phyloP scores from a whole-genome alignment of 1,140 invertebrate genomes.

The Leptopilina boulardi region DNA sequence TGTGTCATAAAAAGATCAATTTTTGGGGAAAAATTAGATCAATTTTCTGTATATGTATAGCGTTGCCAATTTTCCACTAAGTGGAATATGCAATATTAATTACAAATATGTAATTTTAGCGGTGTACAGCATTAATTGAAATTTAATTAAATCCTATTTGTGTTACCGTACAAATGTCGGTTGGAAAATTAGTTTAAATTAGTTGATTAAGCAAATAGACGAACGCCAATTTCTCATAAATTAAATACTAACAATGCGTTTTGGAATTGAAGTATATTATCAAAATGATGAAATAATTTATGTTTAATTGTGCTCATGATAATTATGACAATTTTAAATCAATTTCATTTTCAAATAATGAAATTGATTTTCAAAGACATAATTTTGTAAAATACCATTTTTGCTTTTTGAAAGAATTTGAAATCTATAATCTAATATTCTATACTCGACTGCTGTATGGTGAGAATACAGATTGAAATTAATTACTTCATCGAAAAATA shows the following conservation, averaged over 20 bases:
- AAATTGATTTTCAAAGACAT: background rate
- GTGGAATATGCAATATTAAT: background rate
- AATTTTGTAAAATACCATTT: conserved; percentile 8
- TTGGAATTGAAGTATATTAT: conserved; percentile 37
- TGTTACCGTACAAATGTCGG: background rate
- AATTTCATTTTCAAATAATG: too few species aligned
- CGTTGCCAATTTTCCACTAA: too few species aligned
- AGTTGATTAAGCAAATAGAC: background rate
- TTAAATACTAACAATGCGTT: conserved; percentile 41
- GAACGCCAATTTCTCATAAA: background rate
- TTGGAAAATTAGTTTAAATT: conserved; percentile 17
- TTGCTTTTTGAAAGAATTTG: background rate
- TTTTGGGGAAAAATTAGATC: too few species aligned
- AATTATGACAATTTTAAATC: too few species aligned
- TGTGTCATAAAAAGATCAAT: too few species aligned
- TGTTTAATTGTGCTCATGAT: background rate
- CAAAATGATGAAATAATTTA: background rate
- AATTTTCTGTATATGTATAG: too few species aligned
- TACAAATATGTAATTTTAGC: background rate
- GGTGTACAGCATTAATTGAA: background rate
- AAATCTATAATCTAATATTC: background rate
- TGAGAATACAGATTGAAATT: conserved; percentile 19
- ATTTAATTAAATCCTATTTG: conserved; percentile 5
- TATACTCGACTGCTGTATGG: background rate
- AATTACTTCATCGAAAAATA: background rate